These are phyloP conservation scores for Chitala chitala DNA, from an alignment of 2,113 vertebrate species.

Conservation along the genomic window DNA sequence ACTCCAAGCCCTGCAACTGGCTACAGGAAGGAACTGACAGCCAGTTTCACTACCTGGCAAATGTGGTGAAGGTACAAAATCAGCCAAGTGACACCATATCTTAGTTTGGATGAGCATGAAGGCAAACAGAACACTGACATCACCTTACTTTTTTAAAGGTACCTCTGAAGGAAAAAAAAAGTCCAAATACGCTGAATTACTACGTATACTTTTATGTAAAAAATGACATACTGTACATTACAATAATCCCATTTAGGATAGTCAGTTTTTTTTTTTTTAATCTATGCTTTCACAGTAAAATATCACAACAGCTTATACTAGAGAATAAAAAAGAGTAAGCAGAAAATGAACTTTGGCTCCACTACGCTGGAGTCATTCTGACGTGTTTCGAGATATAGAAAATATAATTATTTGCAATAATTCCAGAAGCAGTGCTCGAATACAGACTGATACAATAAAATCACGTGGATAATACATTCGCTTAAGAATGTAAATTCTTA, in stretches of 20 bases:
- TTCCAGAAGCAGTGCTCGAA: conserved; percentile 41
- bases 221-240: conserved; percentile 58
- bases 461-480: conserved; percentile 50
- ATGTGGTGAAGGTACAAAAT: too few species aligned
- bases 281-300: conserved; percentile 59
- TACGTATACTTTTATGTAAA: conserved; percentile 62
- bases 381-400: conserved; percentile 34
- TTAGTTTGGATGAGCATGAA: too few species aligned
- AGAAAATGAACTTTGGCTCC: too few species aligned
- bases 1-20: too few species aligned
- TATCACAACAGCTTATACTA: conserved; percentile 59
- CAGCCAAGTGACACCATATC: too few species aligned
- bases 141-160: too few species aligned
- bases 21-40: too few species aligned
- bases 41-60: too few species aligned
- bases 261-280: conserved; percentile 23
- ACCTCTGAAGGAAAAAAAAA: too few species aligned
- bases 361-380: too few species aligned
- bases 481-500: conserved; percentile 39
- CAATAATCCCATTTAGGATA: conserved; percentile 52
- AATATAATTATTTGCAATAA: conserved; percentile 36
- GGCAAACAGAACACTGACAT: too few species aligned
- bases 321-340: conserved; percentile 40
- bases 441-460: conserved; percentile 45
- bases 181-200: conserved; percentile 44